Conservation (phyloP, 2,888 invertebrate genomes). For the Chouioia cunea region DNA sequence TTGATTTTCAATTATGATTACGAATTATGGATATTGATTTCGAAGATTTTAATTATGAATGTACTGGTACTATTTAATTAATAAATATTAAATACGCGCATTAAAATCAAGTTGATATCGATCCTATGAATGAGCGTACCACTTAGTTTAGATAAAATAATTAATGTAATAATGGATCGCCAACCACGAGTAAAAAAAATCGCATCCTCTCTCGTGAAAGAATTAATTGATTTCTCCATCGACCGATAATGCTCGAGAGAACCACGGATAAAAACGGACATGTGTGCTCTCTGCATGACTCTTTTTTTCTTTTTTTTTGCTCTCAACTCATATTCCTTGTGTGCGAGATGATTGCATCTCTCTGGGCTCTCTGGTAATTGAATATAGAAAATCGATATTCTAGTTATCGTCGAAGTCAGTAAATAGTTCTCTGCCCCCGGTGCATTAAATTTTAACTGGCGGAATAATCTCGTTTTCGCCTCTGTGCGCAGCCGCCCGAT, state of each 20-base stretch:
- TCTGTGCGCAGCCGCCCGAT: not conserved
- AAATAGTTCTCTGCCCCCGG: constrained; percentile 30
- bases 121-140: not conserved
- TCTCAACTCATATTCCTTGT: not conserved
- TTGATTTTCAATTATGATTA: too few species aligned
- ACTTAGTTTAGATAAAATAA: too few species aligned
- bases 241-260: constrained; percentile 7
- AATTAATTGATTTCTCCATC: constrained; percentile 32
- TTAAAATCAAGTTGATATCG: too few species aligned
- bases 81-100: too few species aligned
- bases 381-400: constrained; percentile 44
- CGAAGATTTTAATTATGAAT: too few species aligned
- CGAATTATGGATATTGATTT: too few species aligned
- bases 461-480: constrained; percentile 31
- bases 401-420: constrained; percentile 34
- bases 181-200: too few species aligned
- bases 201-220: too few species aligned
- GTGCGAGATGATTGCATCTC: constrained; percentile 16
- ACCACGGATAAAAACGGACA: not conserved
- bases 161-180: too few species aligned
- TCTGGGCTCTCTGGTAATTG: constrained; percentile 30
- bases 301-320: constrained; percentile 3
- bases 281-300: constrained; percentile 3
- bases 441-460: constrained; percentile 29
- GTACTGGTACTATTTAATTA: too few species aligned